These are phyloP conservation scores for Lysiphlebus fabarum DNA, from an alignment of 1,140 invertebrate species.

Conservation along the genomic window DNA sequence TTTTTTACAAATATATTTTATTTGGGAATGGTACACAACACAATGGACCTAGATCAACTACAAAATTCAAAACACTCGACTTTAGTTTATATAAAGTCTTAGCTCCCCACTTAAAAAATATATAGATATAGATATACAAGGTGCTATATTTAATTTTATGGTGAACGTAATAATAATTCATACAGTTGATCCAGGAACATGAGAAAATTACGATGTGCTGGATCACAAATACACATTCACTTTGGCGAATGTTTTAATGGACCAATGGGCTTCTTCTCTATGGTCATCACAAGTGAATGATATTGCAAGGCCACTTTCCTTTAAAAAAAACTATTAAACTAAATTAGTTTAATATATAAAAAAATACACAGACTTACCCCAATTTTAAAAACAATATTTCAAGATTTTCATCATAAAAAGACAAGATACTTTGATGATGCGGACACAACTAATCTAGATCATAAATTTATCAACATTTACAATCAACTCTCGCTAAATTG, in stretches of 20 bases:
- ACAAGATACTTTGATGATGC: too few species aligned
- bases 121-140: slow-evolving; percentile 2
- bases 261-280: slow-evolving; percentile 29
- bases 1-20: slow-evolving; percentile 4
- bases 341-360: too few species aligned
- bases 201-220: slow-evolving; percentile 20
- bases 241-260: slow-evolving; percentile 28
- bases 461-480: too few species aligned
- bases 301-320: slow-evolving; percentile 38
- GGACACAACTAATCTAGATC: too few species aligned
- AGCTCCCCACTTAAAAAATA: slow-evolving; percentile 36
- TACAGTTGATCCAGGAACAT: slow-evolving; percentile 15
- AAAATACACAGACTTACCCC: too few species aligned
- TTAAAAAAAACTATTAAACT: slow-evolving; percentile 27
- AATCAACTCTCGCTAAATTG: too few species aligned
- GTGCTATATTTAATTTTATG: slow-evolving; percentile 34
- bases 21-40: slow-evolving; percentile 22
- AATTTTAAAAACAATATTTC: too few species aligned
- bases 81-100: slow-evolving; percentile 53
- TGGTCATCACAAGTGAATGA: slow-evolving; percentile 15
- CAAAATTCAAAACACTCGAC: slow-evolving; percentile 41
- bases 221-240: slow-evolving; percentile 27
- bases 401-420: too few species aligned
- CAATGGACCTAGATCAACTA: slow-evolving; percentile 44
- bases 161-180: slow-evolving; percentile 32